Evolutionary conservation across 2,113 vertebrate species (phyloP).

Genomic region (Ciconia stormi): DNA sequence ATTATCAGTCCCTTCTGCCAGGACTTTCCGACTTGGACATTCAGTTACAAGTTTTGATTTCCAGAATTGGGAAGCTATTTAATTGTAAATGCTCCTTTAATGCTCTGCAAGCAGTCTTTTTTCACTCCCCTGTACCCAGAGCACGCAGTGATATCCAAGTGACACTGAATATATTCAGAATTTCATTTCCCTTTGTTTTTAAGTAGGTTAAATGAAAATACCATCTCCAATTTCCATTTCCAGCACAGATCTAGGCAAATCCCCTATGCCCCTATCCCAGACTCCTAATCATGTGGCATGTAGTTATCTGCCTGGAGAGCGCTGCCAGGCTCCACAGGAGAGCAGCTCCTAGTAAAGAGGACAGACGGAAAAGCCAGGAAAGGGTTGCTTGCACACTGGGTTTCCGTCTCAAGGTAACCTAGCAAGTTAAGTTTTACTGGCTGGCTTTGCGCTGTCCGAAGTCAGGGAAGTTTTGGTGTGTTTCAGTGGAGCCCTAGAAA

Average conservation of each 20-base stretch:
- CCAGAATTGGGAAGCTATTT: neutral
- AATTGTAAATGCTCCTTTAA: neutral
- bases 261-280: neutral
- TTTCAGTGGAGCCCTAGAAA: neutral
- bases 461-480: neutral
- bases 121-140: neutral
- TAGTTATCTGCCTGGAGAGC: neutral
- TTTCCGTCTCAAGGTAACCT: neutral
- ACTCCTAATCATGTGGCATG: neutral
- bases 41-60: neutral
- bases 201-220: slow-evolving; percentile 57
- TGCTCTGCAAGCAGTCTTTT: neutral
- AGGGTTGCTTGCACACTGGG: neutral
- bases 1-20: neutral
- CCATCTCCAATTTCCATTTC: neutral
- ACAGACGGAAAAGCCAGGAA: neutral
- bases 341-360: neutral
- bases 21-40: neutral
- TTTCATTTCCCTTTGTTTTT: slow-evolving; percentile 45
- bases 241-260: slow-evolving; percentile 9
- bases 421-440: neutral
- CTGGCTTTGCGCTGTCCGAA: neutral
- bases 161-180: neutral
- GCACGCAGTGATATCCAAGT: neutral
- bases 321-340: neutral